These are phyloP conservation scores for Mionectes macconnelli DNA, from an alignment of 2,113 vertebrate genomes.

Conservation along the genomic window DNA sequence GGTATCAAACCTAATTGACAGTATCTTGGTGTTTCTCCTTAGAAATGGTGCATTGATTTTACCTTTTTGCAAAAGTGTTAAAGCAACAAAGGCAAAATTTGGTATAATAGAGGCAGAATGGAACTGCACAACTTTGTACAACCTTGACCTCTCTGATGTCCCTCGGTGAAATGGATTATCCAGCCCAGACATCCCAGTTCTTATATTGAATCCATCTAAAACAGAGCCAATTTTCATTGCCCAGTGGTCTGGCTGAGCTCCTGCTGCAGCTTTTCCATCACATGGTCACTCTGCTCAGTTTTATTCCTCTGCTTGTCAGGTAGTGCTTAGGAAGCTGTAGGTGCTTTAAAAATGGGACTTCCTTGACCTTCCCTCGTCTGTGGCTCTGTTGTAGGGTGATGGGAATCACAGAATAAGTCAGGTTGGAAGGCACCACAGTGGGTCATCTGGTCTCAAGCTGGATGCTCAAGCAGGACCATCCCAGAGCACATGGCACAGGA, in stretches of 20 bases:
- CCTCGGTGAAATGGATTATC: neutral
- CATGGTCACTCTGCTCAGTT: neutral
- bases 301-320: neutral
- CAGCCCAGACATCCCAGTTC: neutral
- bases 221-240: neutral
- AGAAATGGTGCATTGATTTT: neutral
- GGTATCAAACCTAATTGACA: neutral
- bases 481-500: neutral
- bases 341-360: neutral
- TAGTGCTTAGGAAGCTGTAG: neutral
- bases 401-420: neutral
- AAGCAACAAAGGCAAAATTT: neutral
- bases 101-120: neutral
- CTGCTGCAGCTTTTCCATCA: neutral
- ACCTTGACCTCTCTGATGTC: slow-evolving; percentile 14
- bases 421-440: neutral
- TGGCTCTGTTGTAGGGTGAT: neutral
- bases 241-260: neutral
- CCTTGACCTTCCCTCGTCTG: accelerated
- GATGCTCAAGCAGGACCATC: neutral
- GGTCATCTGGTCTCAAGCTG: neutral
- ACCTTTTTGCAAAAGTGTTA: neutral
- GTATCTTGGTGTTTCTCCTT: neutral
- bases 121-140: neutral
- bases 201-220: slow-evolving; percentile 11